Percentiles rank a stretch among this genome's conserved stretches.
Evolutionary conservation across 2,113 vertebrate species (phyloP).

Genomic region (Cavia aperea): DNA sequence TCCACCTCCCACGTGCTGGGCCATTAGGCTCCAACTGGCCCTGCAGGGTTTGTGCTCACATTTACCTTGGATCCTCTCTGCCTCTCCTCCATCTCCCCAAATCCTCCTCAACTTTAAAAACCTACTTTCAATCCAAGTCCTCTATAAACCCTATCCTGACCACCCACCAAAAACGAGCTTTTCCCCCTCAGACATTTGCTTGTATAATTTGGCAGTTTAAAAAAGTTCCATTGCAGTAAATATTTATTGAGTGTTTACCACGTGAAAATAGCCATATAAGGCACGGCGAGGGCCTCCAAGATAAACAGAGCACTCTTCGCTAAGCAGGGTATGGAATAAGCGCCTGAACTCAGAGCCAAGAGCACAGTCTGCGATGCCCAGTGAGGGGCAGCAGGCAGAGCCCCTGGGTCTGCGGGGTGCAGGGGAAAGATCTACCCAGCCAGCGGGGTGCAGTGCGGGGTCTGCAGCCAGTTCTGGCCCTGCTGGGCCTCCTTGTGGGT

Average conservation of each 20-base stretch:
- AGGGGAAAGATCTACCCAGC: neutral
- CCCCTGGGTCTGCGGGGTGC: neutral
- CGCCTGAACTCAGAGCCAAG: conserved; percentile 38
- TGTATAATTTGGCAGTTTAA: conserved; percentile 51
- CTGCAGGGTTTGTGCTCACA: neutral
- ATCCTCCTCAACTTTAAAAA: conserved; percentile 3
- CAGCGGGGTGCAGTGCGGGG: neutral
- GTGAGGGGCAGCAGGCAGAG: neutral
- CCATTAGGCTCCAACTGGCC: neutral
- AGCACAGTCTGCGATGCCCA: neutral
- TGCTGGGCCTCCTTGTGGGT: neutral
- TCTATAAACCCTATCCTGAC: conserved; percentile 44
- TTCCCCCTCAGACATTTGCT: neutral
- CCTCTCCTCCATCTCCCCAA: neutral
- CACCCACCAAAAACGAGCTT: conserved; percentile 42
- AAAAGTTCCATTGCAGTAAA: conserved; percentile 62
- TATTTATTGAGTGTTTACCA: conserved; percentile 69
- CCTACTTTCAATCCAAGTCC: conserved; percentile 33
- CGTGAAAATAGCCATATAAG: conserved; percentile 59
- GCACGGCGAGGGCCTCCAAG: conserved; percentile 27
- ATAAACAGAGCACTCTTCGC: conserved; percentile 52
- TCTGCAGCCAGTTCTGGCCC: neutral
- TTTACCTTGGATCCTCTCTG: neutral
- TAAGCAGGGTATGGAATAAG: conserved; percentile 50
- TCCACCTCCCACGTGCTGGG: neutral